Base-by-base conservation (phyloP, 2,888 invertebrate species). In the Herminia tarsipennalis region DNA sequence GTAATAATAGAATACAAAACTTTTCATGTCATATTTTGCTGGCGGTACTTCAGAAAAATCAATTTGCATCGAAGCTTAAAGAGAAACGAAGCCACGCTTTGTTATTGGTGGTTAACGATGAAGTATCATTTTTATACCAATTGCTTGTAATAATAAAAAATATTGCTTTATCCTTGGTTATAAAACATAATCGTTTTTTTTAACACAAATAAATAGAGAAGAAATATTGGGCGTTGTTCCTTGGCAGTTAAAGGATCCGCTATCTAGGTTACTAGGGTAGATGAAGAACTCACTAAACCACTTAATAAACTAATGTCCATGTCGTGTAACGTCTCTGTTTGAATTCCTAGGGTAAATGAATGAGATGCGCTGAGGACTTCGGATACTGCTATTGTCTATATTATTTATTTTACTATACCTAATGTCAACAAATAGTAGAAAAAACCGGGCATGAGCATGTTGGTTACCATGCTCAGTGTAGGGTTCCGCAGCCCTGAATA, bases 241-340 rank as follows among this genome's bases (percentile, higher is more conserved):
- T 25, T 17, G 10, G 3, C 1, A 1, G 13, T n/a, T 2, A n/a
- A 16, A 12, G 30, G 10, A 8, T 12, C 5, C n/a, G 24, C 25
- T 25, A 21, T 32, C 17, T 32, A 40, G 25, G 25, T 25, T 32
- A 32, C 32, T 32, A 32, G 18, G 17, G 9, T 20, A 25, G 24
- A 3, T 24, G 18, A 40, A 5, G 25, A 29, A 39, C 39, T 30
- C 30, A 32, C 9, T 12, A 40, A 32, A 13, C 32, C 18, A 32
- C 32, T 20, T 25, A 32, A 25, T 32, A 13, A 1, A 9, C 25
- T 32, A n/a, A n/a, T n/a, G n/a, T n/a, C n/a, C n/a, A 20, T 32
- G 32, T 32, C 21, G 10, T 32, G 32, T 40, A 25, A 32, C 20
- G 9, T n/a, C 18, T 39, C 22, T 13, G n/a, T 16, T 8, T 29